Evolutionary conservation across 2,113 vertebrate genomes (phyloP).

Genomic region (Hippopotamus amphibius): DNA sequence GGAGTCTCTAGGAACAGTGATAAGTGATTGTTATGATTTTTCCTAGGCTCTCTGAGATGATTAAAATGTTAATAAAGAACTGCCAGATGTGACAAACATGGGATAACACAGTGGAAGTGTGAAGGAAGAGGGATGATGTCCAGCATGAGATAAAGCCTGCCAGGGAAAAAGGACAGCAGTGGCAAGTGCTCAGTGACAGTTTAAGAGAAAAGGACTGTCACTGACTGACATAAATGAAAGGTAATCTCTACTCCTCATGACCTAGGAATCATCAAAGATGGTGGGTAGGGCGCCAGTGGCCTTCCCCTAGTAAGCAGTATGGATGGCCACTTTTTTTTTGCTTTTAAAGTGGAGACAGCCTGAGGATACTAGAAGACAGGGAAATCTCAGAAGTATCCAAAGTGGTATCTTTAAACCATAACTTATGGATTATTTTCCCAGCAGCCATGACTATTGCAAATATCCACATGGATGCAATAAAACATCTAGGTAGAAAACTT

Average conservation of each 20-base stretch:
- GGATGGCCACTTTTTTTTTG: not conserved
- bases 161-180: not conserved
- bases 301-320: not conserved
- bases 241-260: not conserved
- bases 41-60: not conserved
- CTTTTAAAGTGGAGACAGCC: constrained; percentile 20
- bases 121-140: not conserved
- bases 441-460: not conserved
- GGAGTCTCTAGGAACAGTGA: not conserved
- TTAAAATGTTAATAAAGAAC: not conserved
- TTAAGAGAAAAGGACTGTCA: not conserved
- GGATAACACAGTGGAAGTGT: not conserved
- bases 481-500: not conserved
- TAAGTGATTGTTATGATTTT: not conserved
- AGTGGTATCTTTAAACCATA: not conserved
- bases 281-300: not conserved
- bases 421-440: not conserved
- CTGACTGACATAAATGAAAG: not conserved
- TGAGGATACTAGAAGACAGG: not conserved
- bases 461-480: not conserved
- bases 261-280: not conserved
- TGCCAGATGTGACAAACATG: not conserved
- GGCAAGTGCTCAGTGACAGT: not conserved
- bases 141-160: not conserved
- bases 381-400: not conserved